These are phyloP conservation scores for Pangasius macronema DNA, from an alignment of 2,797 vertebrate genomes.

Conservation along the genomic window DNA sequence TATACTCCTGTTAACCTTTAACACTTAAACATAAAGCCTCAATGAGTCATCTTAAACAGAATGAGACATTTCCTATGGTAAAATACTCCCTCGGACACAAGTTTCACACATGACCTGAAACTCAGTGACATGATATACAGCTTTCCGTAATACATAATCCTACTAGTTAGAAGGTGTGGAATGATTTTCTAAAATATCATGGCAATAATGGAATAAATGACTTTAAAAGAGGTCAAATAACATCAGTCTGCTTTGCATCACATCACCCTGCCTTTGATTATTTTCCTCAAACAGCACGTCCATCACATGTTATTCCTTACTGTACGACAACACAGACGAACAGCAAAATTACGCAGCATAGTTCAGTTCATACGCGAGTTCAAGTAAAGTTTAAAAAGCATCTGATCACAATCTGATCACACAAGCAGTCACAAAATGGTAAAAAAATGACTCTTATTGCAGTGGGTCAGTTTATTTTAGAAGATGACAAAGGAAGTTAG, in stretches of 20 bases:
- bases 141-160: neutral
- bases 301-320: neutral
- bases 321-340: neutral
- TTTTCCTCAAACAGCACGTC: neutral
- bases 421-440: too few relatives aligned
- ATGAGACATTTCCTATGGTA: neutral
- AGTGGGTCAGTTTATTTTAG: neutral
- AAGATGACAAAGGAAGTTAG: neutral
- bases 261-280: neutral
- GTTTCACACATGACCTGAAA: neutral
- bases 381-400: neutral
- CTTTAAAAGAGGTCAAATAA: neutral
- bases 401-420: neutral
- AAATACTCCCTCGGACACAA: neutral
- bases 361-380: neutral
- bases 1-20: neutral
- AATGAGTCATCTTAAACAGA: neutral
- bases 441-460: neutral
- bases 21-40: neutral
- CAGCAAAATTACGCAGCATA: neutral
- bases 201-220: neutral
- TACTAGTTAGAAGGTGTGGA: neutral
- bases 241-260: neutral
- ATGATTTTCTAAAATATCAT: neutral
- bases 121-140: neutral